Evolutionary conservation across 2,113 vertebrate species (phyloP).

Genomic region (human (Homo sapiens)): GRCh38 chr1:34815001-34815500

Average conservation of each 20-base stretch:
- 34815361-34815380: neutral
- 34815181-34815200: neutral
- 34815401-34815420: neutral
- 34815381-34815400: neutral
- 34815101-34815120: neutral
- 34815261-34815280: neutral
- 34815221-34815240: neutral
- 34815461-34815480: neutral
- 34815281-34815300: neutral
- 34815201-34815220: neutral
- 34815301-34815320: neutral
- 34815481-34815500: neutral
- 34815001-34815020: too few relatives aligned
- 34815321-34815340: neutral
- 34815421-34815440: neutral
- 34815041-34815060: neutral
- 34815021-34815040: too few relatives aligned
- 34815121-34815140: neutral
- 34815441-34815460: neutral
- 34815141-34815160: neutral
- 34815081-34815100: neutral
- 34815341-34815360: neutral
- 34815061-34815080: neutral
- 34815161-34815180: neutral
- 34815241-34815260: neutral